Conservation (phyloP, 1,140 invertebrate species). For the Sycobia sp. region DNA sequence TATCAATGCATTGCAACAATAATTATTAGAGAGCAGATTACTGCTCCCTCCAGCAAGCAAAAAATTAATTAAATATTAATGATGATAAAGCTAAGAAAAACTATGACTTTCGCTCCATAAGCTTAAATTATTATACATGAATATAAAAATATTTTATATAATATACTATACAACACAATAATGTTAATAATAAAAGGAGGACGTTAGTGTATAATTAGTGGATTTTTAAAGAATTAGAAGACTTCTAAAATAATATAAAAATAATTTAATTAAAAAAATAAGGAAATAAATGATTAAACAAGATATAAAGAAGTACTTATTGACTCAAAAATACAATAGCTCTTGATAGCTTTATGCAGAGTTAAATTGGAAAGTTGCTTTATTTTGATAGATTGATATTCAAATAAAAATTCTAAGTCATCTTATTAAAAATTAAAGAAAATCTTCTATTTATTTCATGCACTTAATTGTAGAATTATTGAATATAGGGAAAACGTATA, state of each 20-base stretch:
- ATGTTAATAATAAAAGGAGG: conserved; percentile 29
- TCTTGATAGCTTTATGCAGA: conserved; percentile 32
- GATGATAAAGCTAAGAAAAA: conserved; percentile 32
- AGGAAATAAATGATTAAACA: conserved; percentile 10
- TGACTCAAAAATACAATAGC: conserved; percentile 15
- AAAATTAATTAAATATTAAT: conserved; percentile 33
- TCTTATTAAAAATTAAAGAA: conserved; percentile 17
- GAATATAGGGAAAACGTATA: too few relatives aligned
- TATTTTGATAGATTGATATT: too few relatives aligned
- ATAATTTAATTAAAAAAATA: conserved; percentile 38
- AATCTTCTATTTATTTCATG: conserved; percentile 6
- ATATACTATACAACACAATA: conserved; percentile 39
- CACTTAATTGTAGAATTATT: neutral
- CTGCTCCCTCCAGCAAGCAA: conserved; percentile 14
- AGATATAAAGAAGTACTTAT: conserved; percentile 20
- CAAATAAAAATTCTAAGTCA: conserved; percentile 25
- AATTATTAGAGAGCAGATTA: conserved; percentile 14
- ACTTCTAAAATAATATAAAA: conserved; percentile 41
- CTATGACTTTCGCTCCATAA: conserved; percentile 25
- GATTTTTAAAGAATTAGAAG: conserved; percentile 30
- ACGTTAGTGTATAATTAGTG: conserved; percentile 19
- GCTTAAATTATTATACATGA: conserved; percentile 36
- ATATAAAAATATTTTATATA: conserved; percentile 41
- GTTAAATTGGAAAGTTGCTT: conserved; percentile 38
- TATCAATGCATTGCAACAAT: conserved; percentile 18